These are phyloP conservation scores for Alfaro cultratus DNA, from an alignment of 2,797 vertebrate genomes.

Conservation along the genomic window DNA sequence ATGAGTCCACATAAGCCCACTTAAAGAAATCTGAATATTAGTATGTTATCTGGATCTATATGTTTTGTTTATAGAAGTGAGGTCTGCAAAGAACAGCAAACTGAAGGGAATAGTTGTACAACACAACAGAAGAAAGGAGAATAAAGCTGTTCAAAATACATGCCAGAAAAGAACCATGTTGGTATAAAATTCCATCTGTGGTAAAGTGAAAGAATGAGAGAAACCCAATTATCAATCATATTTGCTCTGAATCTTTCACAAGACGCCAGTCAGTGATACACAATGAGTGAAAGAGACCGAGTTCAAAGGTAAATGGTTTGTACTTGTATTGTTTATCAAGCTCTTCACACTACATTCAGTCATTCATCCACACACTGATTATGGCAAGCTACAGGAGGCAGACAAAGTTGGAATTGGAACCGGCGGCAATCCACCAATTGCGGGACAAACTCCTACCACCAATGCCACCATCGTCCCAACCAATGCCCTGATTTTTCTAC, in stretches of 20 bases:
- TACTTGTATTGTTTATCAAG: no score
- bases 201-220: neutral
- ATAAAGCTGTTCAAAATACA: neutral
- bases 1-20: neutral
- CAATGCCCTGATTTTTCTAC: slow-evolving; percentile 14
- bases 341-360: no score
- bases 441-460: no score
- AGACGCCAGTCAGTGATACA: neutral
- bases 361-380: no score
- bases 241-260: neutral
- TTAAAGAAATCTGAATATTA: neutral
- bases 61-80: neutral
- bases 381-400: no score
- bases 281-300: neutral
- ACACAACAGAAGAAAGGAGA: neutral
- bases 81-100: neutral
- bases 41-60: neutral
- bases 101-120: neutral
- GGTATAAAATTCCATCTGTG: neutral
- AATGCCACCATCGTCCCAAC: no score
- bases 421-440: no score
- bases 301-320: no score
- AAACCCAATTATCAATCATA: neutral
- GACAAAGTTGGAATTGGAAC: no score
- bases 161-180: neutral